Base-by-base conservation (phyloP, 1,140 invertebrate genomes). In the Drosophila suzukii region DNA sequence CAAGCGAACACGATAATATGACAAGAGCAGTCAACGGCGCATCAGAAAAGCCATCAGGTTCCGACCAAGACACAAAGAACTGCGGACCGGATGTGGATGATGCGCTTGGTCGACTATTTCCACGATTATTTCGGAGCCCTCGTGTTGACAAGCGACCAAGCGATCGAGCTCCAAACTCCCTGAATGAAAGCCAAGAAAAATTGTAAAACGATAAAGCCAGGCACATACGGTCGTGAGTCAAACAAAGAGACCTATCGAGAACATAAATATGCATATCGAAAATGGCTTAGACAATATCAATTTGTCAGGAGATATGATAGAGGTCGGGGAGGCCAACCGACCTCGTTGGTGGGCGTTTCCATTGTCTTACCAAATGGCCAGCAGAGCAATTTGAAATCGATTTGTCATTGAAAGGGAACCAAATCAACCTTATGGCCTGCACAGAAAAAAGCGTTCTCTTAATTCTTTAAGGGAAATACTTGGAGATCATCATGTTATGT, bases 1-100 rank as follows among this genome's bases (percentile, higher is more conserved):
- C 86, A 90, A 67, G 72, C 67, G 39, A 90, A 90, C 88, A 80
- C 71, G 82, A 90, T 81, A 78, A 89, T 90, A 86, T 83, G 86
- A 90, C 88, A 90, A 71, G 88, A 73, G 72, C 59, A 90, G 77
- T 84, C 82, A 85, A 54, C 82, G 83, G 54, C 63, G 60, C 82
- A 88, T 78, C 83, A 49, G 49, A 67, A 76, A 76, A 88, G 60
- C 79, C 83, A 80, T 86, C 83, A 72, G 59, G 24, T n/a, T 7
- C 51, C 55, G 61, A 61, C 61, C 66, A 43, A 74, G 61, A 17
- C 54, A 62, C 47, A 60, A 43, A 75, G 65, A 61, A 38, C 75
- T 50, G 6, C 13, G 27, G 57, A 75, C 61, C 77, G 72, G 70
- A 61, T 55, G 46, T 39, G 65, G 71, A 75, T 70, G 79, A 82